Conservation (phyloP, 2,797 vertebrate genomes). For the Chloroceryle amazona region DNA sequence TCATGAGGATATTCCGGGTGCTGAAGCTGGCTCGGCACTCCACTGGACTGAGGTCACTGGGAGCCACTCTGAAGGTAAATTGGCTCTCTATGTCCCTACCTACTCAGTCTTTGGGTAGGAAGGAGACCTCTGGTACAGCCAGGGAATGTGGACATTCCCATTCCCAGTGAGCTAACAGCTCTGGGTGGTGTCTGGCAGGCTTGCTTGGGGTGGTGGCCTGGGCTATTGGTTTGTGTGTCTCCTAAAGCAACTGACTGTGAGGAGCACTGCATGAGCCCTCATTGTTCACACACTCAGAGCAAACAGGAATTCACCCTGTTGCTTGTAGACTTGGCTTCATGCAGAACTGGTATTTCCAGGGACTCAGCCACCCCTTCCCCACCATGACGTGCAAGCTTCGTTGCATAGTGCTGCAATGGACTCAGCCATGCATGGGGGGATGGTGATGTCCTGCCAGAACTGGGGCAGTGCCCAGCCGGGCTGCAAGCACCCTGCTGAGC, state of each 20-base stretch:
- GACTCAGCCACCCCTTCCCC: not conserved
- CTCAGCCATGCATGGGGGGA: not conserved
- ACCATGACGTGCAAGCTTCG: accelerated
- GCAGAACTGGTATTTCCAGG: not conserved
- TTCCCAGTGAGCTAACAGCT: not conserved
- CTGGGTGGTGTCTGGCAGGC: not conserved
- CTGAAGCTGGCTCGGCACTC: constrained; percentile 97
- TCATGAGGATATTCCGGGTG: constrained; percentile 96
- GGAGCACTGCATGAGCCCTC: not conserved
- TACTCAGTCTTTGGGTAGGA: not conserved
- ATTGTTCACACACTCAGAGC: not conserved
- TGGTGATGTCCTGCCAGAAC: not conserved
- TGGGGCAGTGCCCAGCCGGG: not conserved
- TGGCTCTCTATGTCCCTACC: not conserved
- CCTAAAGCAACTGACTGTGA: not conserved
- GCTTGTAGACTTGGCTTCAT: not conserved
- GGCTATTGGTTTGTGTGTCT: not conserved
- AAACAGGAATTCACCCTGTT: not conserved
- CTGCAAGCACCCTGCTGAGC: not conserved
- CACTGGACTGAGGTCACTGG: constrained; percentile 93
- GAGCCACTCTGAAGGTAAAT: constrained; percentile 94
- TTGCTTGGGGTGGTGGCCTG: not conserved
- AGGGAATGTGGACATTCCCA: too few relatives aligned
- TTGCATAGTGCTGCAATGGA: accelerated
- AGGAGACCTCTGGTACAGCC: not conserved